phyloP scores from a whole-genome alignment of 2,113 vertebrate genomes.

The Alligator mississippiensis region DNA sequence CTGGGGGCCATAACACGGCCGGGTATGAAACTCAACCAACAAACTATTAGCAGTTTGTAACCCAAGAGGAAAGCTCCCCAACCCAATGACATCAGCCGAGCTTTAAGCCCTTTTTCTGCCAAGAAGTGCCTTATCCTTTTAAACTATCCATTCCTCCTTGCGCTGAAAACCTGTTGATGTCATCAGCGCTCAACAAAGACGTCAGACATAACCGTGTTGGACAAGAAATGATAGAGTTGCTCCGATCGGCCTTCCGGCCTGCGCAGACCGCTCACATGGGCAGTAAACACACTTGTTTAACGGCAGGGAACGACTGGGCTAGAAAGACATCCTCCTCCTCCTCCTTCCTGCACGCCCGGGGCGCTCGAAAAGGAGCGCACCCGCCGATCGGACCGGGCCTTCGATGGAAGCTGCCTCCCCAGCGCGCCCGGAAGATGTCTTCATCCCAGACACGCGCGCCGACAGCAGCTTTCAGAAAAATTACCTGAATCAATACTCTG shows the following conservation, averaged over 20 bases:
- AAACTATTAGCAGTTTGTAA: background rate
- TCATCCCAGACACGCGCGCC: background rate
- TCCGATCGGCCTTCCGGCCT: background rate
- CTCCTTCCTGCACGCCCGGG: background rate
- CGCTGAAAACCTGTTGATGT: background rate
- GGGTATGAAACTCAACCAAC: background rate
- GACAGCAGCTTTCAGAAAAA: background rate
- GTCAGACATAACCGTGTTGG: background rate
- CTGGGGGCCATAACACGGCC: background rate
- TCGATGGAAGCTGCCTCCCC: background rate
- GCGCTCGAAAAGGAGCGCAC: background rate
- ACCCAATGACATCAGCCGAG: background rate
- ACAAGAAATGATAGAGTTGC: background rate
- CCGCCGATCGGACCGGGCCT: background rate
- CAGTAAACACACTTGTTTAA: background rate
- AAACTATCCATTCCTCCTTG: no score
- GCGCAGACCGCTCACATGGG: background rate
- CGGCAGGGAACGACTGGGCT: no score
- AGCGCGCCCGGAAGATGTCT: background rate
- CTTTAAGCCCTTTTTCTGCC: background rate
- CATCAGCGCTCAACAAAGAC: background rate
- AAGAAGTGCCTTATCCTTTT: background rate
- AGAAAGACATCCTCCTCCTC: background rate
- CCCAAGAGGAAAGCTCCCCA: background rate
- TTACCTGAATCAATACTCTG: background rate